Evolutionary conservation across 2,888 invertebrate species (phyloP), one percentile per base, ranked within the genome.

Genomic region (Synanthedon tipuliformis): DNA sequence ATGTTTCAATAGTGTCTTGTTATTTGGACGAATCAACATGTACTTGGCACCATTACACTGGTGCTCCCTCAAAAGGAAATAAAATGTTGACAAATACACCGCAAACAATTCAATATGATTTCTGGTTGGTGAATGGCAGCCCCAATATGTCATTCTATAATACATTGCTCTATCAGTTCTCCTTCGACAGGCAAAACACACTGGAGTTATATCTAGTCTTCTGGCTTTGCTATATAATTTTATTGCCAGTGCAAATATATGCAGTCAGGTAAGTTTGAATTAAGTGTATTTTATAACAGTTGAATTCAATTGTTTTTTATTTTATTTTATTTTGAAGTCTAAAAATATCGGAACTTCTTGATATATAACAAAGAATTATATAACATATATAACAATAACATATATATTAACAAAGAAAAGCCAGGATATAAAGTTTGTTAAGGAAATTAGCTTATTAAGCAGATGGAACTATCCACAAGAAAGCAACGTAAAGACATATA

Each of bases 101-200:
- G 41, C 85, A 86, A 59, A 74, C 61, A 45, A 63, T 87, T 50
- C 80, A 89, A 52, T 99, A 98, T 78, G 96, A 99, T 76, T 93
- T 99, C 61, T 97, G 96, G 94, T 89, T 99, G 51, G 98, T 98
- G 7, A 99, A 99, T 81, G 98, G 98, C 27, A 95, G 96, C 81
- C 99, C 99, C 0, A 95, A 95, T 73, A 90, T 92, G 64, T 94
- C 95, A 55, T 90, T 94, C 56, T 94, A 94, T 68, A 97, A 96
- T 76, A 94, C 95, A 54, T 89, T 98, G 66, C 92, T 95, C 54
- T 97, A 96, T 83, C 97, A 99, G 76, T 98, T 98, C 78, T 98
- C 98, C 1, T 98, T 97, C 83, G 98, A 99, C 73, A 91, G 94
- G 71, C 97, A 97, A 80, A 95, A 97, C 75, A 94, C 97, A 8